A percentile compares a stretch with the other conserved stretches of the same genome.
Conservation (phyloP, 2,113 vertebrate species). For the Gobius niger region DNA sequence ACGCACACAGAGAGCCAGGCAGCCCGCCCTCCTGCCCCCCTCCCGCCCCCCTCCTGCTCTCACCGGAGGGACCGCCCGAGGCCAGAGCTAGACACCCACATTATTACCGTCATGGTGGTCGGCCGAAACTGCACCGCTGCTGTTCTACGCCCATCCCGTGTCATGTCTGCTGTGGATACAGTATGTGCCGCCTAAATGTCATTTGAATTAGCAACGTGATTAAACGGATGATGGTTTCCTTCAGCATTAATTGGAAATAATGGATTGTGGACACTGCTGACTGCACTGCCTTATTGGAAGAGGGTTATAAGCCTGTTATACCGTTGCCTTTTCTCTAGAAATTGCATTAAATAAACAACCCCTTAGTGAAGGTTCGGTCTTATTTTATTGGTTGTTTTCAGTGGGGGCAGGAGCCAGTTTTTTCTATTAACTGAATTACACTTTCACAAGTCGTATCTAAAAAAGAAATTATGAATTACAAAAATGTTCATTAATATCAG, state of each 20-base stretch:
- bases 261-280: not conserved
- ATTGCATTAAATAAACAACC: not conserved
- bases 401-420: no score
- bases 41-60: not conserved
- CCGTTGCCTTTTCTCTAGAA: not conserved
- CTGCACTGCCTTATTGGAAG: not conserved
- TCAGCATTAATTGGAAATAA: constrained; percentile 8
- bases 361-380: no score
- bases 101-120: constrained; percentile 59
- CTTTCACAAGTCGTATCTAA: no score
- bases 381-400: no score
- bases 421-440: no score
- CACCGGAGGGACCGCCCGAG: constrained; percentile 57
- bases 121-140: constrained; percentile 31
- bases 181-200: not conserved
- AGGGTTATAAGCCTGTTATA: no score
- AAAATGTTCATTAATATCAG: no score
- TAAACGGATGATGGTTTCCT: not conserved
- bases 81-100: constrained; percentile 52
- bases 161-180: not conserved
- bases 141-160: constrained; percentile 33
- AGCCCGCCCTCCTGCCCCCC: constrained; percentile 16
- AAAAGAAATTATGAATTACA: no score
- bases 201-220: constrained; percentile 6
- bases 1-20: constrained; percentile 55